Evolutionary conservation across 2,888 invertebrate species (phyloP).

Genomic region (Drosophila meridionalis): DNA sequence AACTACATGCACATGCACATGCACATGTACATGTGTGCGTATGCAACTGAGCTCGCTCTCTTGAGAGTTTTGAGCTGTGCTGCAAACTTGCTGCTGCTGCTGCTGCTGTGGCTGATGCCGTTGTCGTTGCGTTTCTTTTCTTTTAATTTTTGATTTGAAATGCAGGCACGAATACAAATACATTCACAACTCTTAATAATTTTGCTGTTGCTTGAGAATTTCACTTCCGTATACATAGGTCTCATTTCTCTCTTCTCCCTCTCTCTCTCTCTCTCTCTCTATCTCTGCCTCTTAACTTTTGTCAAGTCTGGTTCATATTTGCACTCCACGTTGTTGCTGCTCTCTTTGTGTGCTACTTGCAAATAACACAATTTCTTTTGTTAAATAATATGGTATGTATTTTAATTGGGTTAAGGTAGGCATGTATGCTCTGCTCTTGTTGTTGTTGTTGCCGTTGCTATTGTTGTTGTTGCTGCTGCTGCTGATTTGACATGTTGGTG

Average conservation of each 20-base stretch:
- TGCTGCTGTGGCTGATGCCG: slow-evolving; percentile 19
- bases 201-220: slow-evolving; percentile 67
- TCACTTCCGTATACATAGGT: slow-evolving; percentile 75
- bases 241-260: slow-evolving; percentile 39
- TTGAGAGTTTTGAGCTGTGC: slow-evolving; percentile 44
- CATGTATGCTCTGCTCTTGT: slow-evolving; percentile 60
- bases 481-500: slow-evolving; percentile 30
- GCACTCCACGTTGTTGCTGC: slow-evolving; percentile 53
- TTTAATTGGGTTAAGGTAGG: slow-evolving; percentile 83
- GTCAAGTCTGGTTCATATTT: slow-evolving; percentile 67
- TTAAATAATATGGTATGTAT: slow-evolving; percentile 78
- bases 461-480: slow-evolving; percentile 21
- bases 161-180: slow-evolving; percentile 44
- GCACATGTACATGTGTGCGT: slow-evolving; percentile 9
- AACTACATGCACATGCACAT: slow-evolving; percentile 5
- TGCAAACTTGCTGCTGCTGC: slow-evolving; percentile 44
- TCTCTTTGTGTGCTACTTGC: slow-evolving; percentile 63
- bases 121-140: slow-evolving; percentile 37
- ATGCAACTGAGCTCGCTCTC: slow-evolving; percentile 30
- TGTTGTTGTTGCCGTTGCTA: slow-evolving; percentile 1
- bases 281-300: slow-evolving; percentile 50
- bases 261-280: slow-evolving; percentile 16
- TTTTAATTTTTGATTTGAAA: slow-evolving; percentile 54
- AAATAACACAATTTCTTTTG: slow-evolving; percentile 80
- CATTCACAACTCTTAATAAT: slow-evolving; percentile 37